Conservation (phyloP, 2,113 vertebrate genomes). For the Spheniscus mendiculus region DNA sequence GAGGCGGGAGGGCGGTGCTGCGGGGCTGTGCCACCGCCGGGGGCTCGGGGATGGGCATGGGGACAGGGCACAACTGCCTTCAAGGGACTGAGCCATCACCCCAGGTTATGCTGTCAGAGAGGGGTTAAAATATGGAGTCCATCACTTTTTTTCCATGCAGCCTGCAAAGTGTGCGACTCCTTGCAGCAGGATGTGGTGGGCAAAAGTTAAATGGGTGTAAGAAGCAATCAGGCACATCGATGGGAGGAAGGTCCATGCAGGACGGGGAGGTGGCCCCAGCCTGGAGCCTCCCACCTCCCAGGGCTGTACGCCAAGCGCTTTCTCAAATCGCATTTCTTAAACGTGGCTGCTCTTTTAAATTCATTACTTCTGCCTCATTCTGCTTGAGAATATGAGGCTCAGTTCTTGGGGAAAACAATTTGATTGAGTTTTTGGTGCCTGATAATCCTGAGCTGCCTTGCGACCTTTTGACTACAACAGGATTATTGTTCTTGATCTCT, state of each 20-base stretch:
- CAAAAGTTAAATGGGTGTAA: background rate
- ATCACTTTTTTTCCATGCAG: background rate
- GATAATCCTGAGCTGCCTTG: slow-evolving; percentile 56
- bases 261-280: background rate
- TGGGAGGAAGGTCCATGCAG: background rate
- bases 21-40: background rate
- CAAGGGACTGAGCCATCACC: background rate
- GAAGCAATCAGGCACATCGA: background rate
- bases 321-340: background rate
- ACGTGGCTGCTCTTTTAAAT: background rate
- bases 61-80: background rate
- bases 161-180: background rate
- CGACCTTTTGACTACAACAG: slow-evolving; percentile 58
- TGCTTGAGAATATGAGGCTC: background rate
- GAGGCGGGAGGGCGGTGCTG: background rate
- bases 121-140: background rate
- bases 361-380: slow-evolving; percentile 11
- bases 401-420: background rate
- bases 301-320: rapidly evolving
- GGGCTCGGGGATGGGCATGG: background rate
- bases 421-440: slow-evolving; percentile 44
- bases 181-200: background rate
- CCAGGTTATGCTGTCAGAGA: background rate
- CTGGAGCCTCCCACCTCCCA: background rate
- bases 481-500: slow-evolving; percentile 63